Conservation (phyloP, 2,888 invertebrate genomes). For the Neria commutata region DNA sequence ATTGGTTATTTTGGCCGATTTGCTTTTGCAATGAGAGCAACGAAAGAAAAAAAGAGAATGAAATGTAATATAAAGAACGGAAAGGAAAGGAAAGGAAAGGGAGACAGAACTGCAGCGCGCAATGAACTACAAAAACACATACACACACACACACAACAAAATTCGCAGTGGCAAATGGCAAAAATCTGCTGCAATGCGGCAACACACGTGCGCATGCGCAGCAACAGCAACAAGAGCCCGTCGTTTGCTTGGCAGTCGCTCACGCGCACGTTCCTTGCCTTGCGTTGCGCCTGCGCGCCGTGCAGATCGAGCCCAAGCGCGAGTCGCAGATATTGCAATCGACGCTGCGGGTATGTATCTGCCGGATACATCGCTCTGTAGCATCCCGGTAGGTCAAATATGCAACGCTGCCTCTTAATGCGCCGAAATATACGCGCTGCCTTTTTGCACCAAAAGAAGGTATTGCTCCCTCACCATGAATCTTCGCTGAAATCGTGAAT, state of each 20-base stretch:
- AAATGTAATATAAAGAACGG: slow-evolving; percentile 39
- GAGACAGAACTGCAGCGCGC: slow-evolving; percentile 26
- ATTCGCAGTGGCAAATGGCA: not conserved
- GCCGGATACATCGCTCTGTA: slow-evolving; percentile 38
- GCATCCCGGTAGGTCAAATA: too few relatives aligned
- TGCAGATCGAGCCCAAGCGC: too few relatives aligned
- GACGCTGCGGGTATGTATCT: slow-evolving; percentile 49
- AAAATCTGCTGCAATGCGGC: slow-evolving; percentile 3
- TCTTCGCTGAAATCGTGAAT: too few relatives aligned
- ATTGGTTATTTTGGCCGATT: slow-evolving; percentile 51
- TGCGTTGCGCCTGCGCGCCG: slow-evolving; percentile 21
- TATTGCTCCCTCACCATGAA: too few relatives aligned
- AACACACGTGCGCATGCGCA: slow-evolving; percentile 21
- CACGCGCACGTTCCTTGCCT: slow-evolving; percentile 46
- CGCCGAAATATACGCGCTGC: too few relatives aligned
- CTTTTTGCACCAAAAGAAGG: too few relatives aligned
- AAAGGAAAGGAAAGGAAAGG: slow-evolving; percentile 42
- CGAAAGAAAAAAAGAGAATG: slow-evolving; percentile 28
- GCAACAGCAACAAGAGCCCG: slow-evolving; percentile 27
- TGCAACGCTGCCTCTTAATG: too few relatives aligned
- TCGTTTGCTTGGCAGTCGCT: slow-evolving; percentile 50
- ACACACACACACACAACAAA: not conserved
- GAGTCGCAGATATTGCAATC: slow-evolving; percentile 53
- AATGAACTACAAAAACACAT: not conserved
- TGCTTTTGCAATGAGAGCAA: slow-evolving; percentile 22